phyloP scores from a whole-genome alignment of 1,140 invertebrate genomes.

The Plectrocnemia conspersa region DNA sequence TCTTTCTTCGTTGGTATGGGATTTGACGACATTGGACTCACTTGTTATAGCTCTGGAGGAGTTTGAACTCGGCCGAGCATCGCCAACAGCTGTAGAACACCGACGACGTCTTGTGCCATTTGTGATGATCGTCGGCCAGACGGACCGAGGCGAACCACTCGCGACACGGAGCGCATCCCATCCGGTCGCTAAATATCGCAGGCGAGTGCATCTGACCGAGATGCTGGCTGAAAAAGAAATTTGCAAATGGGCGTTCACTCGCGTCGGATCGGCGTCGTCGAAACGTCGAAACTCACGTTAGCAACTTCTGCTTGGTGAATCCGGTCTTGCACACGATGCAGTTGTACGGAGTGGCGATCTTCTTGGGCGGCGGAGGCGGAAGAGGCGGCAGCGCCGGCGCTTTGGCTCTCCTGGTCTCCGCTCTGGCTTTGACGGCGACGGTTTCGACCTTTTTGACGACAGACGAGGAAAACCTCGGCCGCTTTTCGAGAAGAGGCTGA shows the following conservation, averaged over 20 bases:
- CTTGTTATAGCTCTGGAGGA: conserved; percentile 31
- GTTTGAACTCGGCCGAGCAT: conserved; percentile 34
- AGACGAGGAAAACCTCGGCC: too few relatives aligned
- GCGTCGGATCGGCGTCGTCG: conserved; percentile 6
- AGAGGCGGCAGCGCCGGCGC: neutral
- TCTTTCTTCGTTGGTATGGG: too few relatives aligned
- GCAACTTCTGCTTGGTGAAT: conserved; percentile 4
- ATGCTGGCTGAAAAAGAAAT: conserved; percentile 20
- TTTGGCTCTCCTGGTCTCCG: conserved; percentile 5
- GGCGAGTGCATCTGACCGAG: conserved; percentile 12
- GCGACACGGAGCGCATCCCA: conserved; percentile 37
- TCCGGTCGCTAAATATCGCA: conserved; percentile 13
- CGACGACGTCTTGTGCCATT: conserved; percentile 24
- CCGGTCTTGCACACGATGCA: conserved; percentile 7
- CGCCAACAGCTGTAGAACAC: conserved; percentile 35
- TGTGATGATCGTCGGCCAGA: conserved; percentile 35
- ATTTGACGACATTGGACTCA: conserved; percentile 29
- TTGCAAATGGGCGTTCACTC: neutral
- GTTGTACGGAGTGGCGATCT: neutral
- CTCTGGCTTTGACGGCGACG: too few relatives aligned
- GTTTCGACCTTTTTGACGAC: too few relatives aligned
- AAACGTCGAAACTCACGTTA: conserved; percentile 1
- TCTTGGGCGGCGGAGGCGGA: conserved; percentile 3
- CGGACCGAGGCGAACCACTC: conserved; percentile 35
- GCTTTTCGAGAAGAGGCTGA: too few relatives aligned